These are phyloP conservation scores for Heliothis peltigera DNA, from an alignment of 2,888 invertebrate species.

Conservation along the genomic window DNA sequence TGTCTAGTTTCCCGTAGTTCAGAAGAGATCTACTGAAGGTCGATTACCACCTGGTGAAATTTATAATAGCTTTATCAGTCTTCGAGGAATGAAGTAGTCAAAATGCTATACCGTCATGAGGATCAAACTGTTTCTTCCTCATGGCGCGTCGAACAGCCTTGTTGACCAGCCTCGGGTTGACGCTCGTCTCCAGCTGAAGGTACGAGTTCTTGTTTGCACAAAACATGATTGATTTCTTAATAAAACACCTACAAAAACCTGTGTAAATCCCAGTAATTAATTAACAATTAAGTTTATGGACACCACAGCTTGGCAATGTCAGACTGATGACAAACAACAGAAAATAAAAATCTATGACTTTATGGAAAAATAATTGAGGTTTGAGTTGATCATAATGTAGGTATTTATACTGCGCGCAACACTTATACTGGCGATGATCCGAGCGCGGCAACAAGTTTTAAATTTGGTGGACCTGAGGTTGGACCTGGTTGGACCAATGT, in stretches of 20 bases:
- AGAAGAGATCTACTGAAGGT: too few relatives aligned
- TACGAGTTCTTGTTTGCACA: constrained; percentile 84
- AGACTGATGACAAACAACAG: neutral
- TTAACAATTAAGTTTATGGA: constrained; percentile 10
- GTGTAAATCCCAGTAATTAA: constrained; percentile 11
- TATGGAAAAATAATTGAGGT: neutral
- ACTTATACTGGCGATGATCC: too few relatives aligned
- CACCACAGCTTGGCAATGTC: constrained; percentile 20
- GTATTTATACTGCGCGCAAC: too few relatives aligned
- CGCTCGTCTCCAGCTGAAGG: constrained; percentile 78
- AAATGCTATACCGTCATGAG: constrained; percentile 71
- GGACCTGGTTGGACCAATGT: too few relatives aligned
- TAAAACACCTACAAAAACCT: constrained; percentile 7
- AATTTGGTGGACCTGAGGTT: too few relatives aligned
- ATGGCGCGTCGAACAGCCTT: constrained; percentile 83
- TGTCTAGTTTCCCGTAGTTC: too few relatives aligned
- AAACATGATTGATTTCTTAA: constrained; percentile 73
- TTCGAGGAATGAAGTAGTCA: too few relatives aligned
- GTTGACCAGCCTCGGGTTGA: constrained; percentile 82
- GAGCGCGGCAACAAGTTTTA: too few relatives aligned
- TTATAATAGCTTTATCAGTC: too few relatives aligned
- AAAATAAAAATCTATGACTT: neutral
- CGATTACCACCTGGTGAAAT: too few relatives aligned
- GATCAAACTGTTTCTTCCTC: constrained; percentile 69
- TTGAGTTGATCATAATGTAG: too few relatives aligned